Conservation (phyloP, 2,888 invertebrate species). For the Axea sp. region DNA sequence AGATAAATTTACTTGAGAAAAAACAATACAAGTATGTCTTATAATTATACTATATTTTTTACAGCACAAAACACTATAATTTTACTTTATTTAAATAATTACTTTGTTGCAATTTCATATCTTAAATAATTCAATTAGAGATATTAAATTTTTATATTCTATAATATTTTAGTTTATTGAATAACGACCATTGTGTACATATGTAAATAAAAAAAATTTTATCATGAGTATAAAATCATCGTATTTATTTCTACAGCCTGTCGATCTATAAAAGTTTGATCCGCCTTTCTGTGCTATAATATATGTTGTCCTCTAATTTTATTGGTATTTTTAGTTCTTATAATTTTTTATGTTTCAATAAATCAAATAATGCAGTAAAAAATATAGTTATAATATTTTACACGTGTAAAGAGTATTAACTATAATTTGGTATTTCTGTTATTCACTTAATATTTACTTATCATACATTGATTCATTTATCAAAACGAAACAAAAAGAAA, state of each 20-base stretch:
- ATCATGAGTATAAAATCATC: neutral
- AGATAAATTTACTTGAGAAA: too few species aligned
- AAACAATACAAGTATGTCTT: too few species aligned
- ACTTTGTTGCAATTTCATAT: too few species aligned
- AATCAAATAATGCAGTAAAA: conserved; percentile 5
- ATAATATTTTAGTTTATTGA: too few species aligned
- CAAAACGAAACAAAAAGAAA: neutral
- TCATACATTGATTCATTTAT: neutral
- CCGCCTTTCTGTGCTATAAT: conserved; percentile 7
- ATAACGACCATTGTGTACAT: too few species aligned
- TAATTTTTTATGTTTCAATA: neutral
- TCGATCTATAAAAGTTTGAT: conserved; percentile 2
- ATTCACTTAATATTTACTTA: neutral
- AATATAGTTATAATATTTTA: neutral
- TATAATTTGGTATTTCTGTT: neutral
- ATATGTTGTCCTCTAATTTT: neutral
- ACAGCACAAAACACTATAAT: too few species aligned
- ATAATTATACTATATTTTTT: too few species aligned
- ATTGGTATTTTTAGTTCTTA: conserved; percentile 5
- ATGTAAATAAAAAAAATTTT: conserved; percentile 5
- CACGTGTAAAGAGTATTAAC: neutral
- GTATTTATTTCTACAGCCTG: neutral
- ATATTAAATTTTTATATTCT: too few species aligned
- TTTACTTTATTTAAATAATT: too few species aligned
- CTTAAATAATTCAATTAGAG: too few species aligned